Evolutionary conservation across 1,140 invertebrate species (phyloP), one percentile per base, ranked within the genome.

Genomic region (Charaxes varanes): DNA sequence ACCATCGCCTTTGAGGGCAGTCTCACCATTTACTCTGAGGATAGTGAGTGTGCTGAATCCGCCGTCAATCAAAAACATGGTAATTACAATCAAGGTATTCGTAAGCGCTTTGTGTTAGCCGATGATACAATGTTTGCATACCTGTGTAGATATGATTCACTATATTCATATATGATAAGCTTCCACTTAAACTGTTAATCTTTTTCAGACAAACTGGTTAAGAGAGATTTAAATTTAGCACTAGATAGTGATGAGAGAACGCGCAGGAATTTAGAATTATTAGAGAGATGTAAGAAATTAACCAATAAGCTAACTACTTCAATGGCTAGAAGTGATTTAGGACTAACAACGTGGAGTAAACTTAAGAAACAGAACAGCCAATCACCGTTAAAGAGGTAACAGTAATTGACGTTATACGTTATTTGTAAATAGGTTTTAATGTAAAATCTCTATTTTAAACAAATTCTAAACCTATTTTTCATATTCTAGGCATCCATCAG

Each of bases 1-100:
- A 97, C 94, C 33, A 96, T 97, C 61, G 94, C 94, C 30, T 97
- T 97, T 62, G 94, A 97, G 85, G 94, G 93, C 53, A 95, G 93
- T 60, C 87, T 91, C 44, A 91, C 93, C 19, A 91, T 92, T 86
- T 94, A 93, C 68, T 93, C 93, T 5, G 93, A 94, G 79, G 92
- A 93, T 62, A 94, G 92, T 50, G 84, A 85, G 61, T 80, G 78
- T 51, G 57, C 51, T 42, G 79, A 83, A 62, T 52, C 58, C 23
- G 57, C 79, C 66, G 76, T 80, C 76, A 80, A 72, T 83, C 70
- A 79, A 67, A 80, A 65, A 72, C 71, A 72, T 82, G 76, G 78
- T 80, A 62, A 44, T 30, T 31, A n/a, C n/a, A n/a, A n/a, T n/a
- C n/a, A n/a, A n/a, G n/a, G n/a, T n/a, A n/a, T n/a, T n/a, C n/a